These are phyloP conservation scores for Trachelus stipa DNA, from an alignment of 2,888 invertebrate genomes.

Conservation along the genomic window DNA sequence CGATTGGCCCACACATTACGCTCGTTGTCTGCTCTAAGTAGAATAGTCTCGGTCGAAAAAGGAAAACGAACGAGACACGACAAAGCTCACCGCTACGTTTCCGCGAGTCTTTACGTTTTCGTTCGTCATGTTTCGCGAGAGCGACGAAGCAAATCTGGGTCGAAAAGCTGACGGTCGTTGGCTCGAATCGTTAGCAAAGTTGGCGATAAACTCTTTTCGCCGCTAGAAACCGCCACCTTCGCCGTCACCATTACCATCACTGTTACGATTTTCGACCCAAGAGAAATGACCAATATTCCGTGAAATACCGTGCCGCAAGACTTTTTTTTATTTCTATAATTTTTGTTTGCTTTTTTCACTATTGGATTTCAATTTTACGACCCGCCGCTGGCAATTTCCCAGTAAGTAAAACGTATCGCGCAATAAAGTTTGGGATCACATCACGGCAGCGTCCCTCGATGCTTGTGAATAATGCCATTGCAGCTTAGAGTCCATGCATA, in stretches of 20 bases:
- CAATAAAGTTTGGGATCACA: slow-evolving; percentile 48
- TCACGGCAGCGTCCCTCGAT: slow-evolving; percentile 23
- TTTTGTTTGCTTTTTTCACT: slow-evolving; percentile 28
- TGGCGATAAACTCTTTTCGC: slow-evolving; percentile 34
- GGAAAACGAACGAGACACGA: not conserved
- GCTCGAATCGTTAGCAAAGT: slow-evolving; percentile 25
- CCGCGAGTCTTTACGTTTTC: not conserved
- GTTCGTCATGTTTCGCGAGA: slow-evolving; percentile 20
- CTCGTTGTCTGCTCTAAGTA: not conserved
- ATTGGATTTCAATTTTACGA: slow-evolving; percentile 54
- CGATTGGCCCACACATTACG: not conserved
- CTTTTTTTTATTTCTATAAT: slow-evolving; percentile 34
- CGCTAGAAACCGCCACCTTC: slow-evolving; percentile 1
- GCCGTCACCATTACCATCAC: not conserved
- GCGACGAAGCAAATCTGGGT: slow-evolving; percentile 28
- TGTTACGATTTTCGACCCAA: slow-evolving; percentile 7
- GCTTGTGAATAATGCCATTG: not conserved
- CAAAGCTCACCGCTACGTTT: not conserved
- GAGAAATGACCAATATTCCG: slow-evolving; percentile 43
- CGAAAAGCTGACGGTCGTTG: slow-evolving; percentile 31
- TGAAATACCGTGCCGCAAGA: slow-evolving; percentile 37
- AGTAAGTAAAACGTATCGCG: slow-evolving; percentile 50
- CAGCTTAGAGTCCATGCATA: not conserved
- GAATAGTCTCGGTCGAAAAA: not conserved
- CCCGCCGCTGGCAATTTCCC: slow-evolving; percentile 46